Base-by-base conservation (phyloP, 2,888 invertebrate genomes). In the Schrankia costaestrigalis region DNA sequence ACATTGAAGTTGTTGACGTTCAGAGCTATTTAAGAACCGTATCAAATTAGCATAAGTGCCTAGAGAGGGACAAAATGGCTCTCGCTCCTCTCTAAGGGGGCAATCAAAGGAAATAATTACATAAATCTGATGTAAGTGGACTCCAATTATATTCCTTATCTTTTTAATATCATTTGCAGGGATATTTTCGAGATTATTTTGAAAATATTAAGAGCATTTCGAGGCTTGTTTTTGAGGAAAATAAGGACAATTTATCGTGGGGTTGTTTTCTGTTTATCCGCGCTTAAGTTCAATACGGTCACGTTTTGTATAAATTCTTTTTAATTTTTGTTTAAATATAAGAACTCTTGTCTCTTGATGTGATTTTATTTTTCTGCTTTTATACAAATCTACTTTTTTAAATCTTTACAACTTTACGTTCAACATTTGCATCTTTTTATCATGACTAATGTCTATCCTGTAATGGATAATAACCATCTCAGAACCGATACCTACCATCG, bases 1-100 rank as follows among this genome's bases (percentile, higher is more conserved):
- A 45, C 34, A 43, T 37, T 44, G 34, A 29, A 56, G 55, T 56
- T 64, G 65, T 64, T 63, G 65, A 68, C 64, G 56, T 59, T 60
- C 63, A 61, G 65, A 61, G 57, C 56, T 58, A 52, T 66, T 63
- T 61, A 53, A 25, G 56, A 52, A 50, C 42, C 49, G 42, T 53
- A 65, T 66, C 51, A 58, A 63, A 73, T 73, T 71, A 65, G 59
- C 69, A 70, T 71, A 66, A 73, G 61, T 54, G 55, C 57, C 50
- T 49, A 43, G 12, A 41, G 57, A 53, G 58, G 33, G 51, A 47
- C 56, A 60, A 60, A 55, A 60, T 58, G 62, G 58, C 58, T 13
- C 31, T 18, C 35, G 6, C 24, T 27, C 22, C 35, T 35, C 46
- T 23, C 31, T 21, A 19, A 46, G 49, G 13, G 52, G 48, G 41